Conservation (phyloP, 2,888 invertebrate genomes). For the Acleris emargana region DNA sequence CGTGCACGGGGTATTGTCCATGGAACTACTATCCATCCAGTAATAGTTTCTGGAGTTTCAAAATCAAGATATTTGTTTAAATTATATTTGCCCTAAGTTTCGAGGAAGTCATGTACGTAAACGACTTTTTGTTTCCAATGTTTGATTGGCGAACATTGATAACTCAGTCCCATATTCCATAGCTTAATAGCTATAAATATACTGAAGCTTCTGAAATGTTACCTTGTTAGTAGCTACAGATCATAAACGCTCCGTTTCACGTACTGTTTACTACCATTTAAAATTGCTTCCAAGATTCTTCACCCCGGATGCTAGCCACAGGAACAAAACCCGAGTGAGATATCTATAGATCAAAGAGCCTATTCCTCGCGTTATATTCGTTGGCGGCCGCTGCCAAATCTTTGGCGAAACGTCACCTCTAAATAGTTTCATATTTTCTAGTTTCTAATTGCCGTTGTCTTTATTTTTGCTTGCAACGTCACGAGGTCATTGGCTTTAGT, state of each 20-base stretch:
- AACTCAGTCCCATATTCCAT: no score
- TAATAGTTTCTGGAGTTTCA: no score
- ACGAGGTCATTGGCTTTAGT: constrained; percentile 50
- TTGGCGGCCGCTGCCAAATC: constrained; percentile 58
- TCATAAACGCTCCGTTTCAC: neutral
- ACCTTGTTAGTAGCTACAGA: neutral
- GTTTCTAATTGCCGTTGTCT: constrained; percentile 46
- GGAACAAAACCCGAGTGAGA: constrained; percentile 30
- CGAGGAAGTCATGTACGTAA: no score
- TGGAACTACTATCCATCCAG: no score
- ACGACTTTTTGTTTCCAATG: no score
- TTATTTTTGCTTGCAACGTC: constrained; percentile 50
- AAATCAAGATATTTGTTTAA: no score
- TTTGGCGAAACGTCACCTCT: constrained; percentile 58
- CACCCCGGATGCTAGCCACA: constrained; percentile 6
- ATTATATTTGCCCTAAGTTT: no score
- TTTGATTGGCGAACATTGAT: no score
- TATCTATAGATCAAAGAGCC: constrained; percentile 38
- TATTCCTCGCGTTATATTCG: constrained; percentile 43
- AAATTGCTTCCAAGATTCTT: neutral
- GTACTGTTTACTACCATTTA: neutral
- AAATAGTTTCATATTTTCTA: constrained; percentile 55
- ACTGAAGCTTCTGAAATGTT: neutral
- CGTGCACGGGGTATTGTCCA: no score
- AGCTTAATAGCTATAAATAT: no score